Evolutionary conservation across 2,113 vertebrate genomes (phyloP).

Genomic region (Pollimyrus isidori): DNA sequence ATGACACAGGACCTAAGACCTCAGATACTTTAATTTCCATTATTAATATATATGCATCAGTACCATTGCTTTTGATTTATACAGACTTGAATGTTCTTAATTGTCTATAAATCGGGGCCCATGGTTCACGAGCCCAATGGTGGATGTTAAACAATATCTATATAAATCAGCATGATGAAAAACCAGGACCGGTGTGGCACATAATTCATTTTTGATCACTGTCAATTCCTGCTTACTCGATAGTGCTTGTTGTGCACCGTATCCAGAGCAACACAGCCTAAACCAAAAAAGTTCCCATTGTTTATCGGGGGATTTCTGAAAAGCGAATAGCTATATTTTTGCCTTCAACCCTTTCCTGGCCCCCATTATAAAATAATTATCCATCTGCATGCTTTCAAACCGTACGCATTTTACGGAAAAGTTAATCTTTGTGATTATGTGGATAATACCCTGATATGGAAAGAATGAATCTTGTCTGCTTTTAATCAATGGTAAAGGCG

Average conservation of each 20-base stretch:
- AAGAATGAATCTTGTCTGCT: conserved; percentile 35
- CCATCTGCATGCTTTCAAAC: conserved; percentile 3
- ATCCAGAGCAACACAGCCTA: neutral
- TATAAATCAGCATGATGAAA: conserved; percentile 12
- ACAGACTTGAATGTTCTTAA: neutral
- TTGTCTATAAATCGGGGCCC: neutral
- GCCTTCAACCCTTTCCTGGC: neutral
- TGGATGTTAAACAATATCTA: neutral
- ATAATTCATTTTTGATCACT: neutral
- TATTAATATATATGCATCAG: neutral
- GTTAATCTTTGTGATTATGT: conserved; percentile 28
- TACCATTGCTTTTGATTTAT: conserved; percentile 14
- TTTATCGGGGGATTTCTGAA: conserved; percentile 18
- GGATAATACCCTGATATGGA: conserved; percentile 20
- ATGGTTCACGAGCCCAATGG: neutral
- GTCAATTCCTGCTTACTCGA: conserved; percentile 3
- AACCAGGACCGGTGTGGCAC: neutral
- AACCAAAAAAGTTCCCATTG: conserved; percentile 5
- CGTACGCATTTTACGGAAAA: conserved; percentile 23
- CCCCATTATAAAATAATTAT: conserved; percentile 18
- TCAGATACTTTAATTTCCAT: neutral
- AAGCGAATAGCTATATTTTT: neutral
- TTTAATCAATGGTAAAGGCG: conserved; percentile 16
- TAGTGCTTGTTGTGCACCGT: neutral
- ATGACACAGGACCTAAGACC: neutral